Evolutionary conservation across 2,797 vertebrate genomes (phyloP), one percentile per base, ranked within the genome.

Genomic region (Mormyrops boulengeri): DNA sequence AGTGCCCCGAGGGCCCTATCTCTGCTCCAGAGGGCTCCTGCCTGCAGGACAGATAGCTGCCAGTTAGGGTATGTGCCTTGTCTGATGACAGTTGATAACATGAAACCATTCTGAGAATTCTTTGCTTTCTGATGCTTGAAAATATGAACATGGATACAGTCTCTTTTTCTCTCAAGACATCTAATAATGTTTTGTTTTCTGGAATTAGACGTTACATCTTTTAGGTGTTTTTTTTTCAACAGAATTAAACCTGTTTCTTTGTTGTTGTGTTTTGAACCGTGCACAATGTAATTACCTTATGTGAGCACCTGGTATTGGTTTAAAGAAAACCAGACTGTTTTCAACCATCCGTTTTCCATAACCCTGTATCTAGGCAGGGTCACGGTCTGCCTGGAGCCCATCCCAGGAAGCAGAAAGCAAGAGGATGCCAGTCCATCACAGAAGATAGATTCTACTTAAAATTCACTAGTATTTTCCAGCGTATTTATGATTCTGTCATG

Each of bases 1-100:
- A 90, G 90, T 89, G 60, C 57, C 89, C 85, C 88, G 87, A 89
- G 89, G 84, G 62, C 90, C 26, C 90, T 90, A 88, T 89, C 86
- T 88, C 38, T 73, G 90, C 22, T 17, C 80, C 73, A n/a, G 52
- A 60, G 14, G 69, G 57, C 30, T 22, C 88, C 87, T 52, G 88
- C 82, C 52, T 80, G 50, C 30, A 47, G 69, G 38, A 19, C 89
- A 84, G 87, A 90, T 89, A 88, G 88, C 88, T 80, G 89, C 89
- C 49, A 19, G 62, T 66, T 26, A 85, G 82, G 41, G 38, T 44
- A 14, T 52, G 17, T 52, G 82, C 19, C 17, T 41, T 19, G 34
- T 38, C 73, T 41, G 73, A 80, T 44, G 73, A 41, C 34, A 14
- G 38, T 7, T 44, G 73, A 80, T 80, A 52, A 14, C 44, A 26